These are phyloP conservation scores for Camelus bactrianus DNA, from an alignment of 2,113 vertebrate species.

Conservation along the genomic window DNA sequence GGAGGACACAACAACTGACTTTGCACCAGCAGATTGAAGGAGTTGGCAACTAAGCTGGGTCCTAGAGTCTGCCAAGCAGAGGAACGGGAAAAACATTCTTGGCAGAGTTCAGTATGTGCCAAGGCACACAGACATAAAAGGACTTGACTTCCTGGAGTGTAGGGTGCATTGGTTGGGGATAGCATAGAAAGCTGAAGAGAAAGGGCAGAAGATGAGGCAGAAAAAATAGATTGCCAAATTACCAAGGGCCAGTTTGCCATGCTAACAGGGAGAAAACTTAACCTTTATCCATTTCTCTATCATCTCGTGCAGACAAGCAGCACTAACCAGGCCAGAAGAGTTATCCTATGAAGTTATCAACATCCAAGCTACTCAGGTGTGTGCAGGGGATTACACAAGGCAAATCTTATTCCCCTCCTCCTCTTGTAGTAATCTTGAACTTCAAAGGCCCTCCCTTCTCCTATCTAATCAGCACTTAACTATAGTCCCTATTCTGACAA, in stretches of 20 bases:
- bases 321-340: constrained; percentile 93
- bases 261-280: not conserved
- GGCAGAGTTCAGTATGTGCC: not conserved
- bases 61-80: constrained; percentile 52
- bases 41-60: not conserved
- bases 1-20: not conserved
- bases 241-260: not conserved
- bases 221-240: not conserved
- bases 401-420: not conserved
- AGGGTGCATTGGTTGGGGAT: not conserved
- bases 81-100: not conserved
- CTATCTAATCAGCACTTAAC: not conserved
- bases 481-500: not conserved
- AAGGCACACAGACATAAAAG: not conserved
- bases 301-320: constrained; percentile 90
- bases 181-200: not conserved
- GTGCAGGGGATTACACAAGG: not conserved
- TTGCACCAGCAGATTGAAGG: not conserved
- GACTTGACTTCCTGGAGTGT: not conserved
- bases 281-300: constrained; percentile 21
- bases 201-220: not conserved
- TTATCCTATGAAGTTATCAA: constrained; percentile 94
- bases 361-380: constrained; percentile 96
- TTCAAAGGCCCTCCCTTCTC: not conserved
- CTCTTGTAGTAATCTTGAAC: not conserved